phyloP scores from a whole-genome alignment of 2,113 vertebrate species.

The Syngnathus typhle region DNA sequence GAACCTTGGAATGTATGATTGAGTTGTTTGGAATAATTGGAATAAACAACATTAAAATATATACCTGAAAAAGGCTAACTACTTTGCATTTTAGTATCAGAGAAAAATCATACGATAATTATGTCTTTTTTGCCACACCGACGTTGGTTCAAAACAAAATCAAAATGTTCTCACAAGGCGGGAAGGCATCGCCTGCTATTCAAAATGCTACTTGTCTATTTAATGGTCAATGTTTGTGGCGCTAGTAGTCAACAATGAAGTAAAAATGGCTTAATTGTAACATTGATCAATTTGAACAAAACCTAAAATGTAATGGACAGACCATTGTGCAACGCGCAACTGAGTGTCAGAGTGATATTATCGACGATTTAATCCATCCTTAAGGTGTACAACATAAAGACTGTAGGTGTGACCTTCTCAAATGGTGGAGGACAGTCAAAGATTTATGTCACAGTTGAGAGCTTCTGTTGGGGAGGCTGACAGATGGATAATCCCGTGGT shows the following conservation, averaged over 20 bases:
- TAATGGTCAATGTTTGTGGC: no score
- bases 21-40: no score
- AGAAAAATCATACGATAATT: no score
- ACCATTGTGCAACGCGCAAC: conserved; percentile 29
- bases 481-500: conserved; percentile 75
- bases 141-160: no score
- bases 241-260: no score
- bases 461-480: conserved; percentile 69
- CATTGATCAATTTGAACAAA: conserved; percentile 19
- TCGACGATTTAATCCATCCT: conserved; percentile 55
- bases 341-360: conserved; percentile 47
- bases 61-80: no score
- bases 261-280: conserved; percentile 2
- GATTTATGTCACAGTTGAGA: conserved; percentile 73
- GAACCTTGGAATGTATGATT: neutral
- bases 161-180: no score
- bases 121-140: no score
- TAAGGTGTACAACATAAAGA: conserved; percentile 55
- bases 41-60: no score
- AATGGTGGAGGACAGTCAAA: conserved; percentile 63
- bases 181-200: no score
- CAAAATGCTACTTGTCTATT: no score
- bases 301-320: conserved; percentile 21
- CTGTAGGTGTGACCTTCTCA: conserved; percentile 66
- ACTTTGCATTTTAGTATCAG: no score